Base-by-base conservation (phyloP, 1,140 invertebrate species). In the Aradophagus sp. region DNA sequence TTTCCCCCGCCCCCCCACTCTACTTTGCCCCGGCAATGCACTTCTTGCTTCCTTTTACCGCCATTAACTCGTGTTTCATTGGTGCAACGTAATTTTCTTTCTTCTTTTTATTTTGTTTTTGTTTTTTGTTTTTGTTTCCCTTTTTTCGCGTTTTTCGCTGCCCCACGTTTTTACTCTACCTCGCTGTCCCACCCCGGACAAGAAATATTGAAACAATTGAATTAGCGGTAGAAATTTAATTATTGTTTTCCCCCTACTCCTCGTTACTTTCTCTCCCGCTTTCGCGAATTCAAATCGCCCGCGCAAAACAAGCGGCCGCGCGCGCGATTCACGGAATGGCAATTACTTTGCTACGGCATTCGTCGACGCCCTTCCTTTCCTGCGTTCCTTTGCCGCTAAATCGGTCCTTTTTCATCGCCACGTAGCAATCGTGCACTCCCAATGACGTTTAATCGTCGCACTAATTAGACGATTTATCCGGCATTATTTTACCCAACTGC, bases 161-260 rank as follows among this genome's bases (percentile, higher is more conserved):
- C n/a, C n/a, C n/a, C n/a, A n/a, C n/a, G n/a, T n/a, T n/a, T n/a
- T n/a, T n/a, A n/a, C n/a, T n/a, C n/a, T n/a, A n/a, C n/a, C n/a
- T n/a, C n/a, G n/a, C n/a, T n/a, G n/a, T n/a, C n/a, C n/a, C n/a
- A n/a, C n/a, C n/a, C n/a, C n/a, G n/a, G n/a, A n/a, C n/a, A n/a
- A 11, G n/a, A 55, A 56, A 65, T 10, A 50, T 47, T 34, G 19
- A 41, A 53, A 65, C 50, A 55, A 56, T 53, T 50, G 20, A 55
- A 65, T 55, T 42, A 41, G 23, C 39, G 27, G 1, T 38, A 39
- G 7, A 15, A 42, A 27, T 65, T 48, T 48, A 55, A 63, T 45
- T 53, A 36, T 55, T 53, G 53, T 52, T 65, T 27, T 13, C n/a
- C 14, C n/a, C n/a, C n/a, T n/a, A n/a, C n/a, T n/a, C n/a, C n/a